Conservation (phyloP, 2,888 invertebrate genomes). For the Sturmia bella region DNA sequence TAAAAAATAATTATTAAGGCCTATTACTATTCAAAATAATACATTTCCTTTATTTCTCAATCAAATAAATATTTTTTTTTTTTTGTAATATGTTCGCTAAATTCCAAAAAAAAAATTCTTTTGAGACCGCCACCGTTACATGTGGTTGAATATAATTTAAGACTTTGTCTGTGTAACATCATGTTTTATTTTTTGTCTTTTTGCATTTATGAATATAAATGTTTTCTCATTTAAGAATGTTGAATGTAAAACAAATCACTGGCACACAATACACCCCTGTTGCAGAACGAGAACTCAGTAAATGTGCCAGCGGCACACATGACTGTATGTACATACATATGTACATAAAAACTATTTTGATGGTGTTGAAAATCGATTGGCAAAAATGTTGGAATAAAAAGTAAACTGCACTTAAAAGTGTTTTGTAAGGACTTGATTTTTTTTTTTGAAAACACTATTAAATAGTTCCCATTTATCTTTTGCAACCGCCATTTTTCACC, state of each 20-base stretch:
- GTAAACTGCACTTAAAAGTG: conserved; percentile 1
- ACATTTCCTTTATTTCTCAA: no score
- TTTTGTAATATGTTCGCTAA: no score
- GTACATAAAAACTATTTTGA: neutral
- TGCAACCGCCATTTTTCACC: no score
- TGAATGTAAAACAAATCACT: conserved; percentile 33
- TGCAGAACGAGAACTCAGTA: conserved; percentile 20
- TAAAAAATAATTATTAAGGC: no score
- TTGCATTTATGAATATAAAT: conserved; percentile 35
- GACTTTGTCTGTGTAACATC: neutral
- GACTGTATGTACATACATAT: no score
- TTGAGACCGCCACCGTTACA: neutral
- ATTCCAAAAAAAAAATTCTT: neutral
- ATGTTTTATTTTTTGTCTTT: neutral
- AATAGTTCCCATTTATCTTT: conserved; percentile 1
- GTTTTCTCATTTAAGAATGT: conserved; percentile 36
- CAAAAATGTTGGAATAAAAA: conserved; percentile 18
- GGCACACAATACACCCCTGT: conserved; percentile 7
- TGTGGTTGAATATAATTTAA: neutral
- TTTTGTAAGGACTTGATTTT: neutral
- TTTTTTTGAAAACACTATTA: no score
- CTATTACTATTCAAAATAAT: no score
- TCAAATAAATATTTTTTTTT: no score
- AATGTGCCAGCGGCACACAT: conserved; percentile 26
- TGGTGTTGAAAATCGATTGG: conserved; percentile 51